Evolutionary conservation across 1,140 invertebrate genomes (phyloP).

Genomic region (Drosophila kohkoa): DNA sequence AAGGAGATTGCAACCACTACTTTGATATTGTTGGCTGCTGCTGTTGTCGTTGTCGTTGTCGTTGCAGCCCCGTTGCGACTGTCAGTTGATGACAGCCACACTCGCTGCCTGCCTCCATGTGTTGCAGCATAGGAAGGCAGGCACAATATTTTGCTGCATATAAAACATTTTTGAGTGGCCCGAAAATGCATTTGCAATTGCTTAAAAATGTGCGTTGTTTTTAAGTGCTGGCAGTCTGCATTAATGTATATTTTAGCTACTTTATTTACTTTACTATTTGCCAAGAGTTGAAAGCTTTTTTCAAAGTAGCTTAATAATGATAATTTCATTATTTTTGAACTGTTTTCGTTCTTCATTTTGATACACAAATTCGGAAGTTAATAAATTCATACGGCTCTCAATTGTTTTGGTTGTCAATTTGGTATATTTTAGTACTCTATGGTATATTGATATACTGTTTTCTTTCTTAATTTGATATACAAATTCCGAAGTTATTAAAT

Average conservation of each 20-base stretch:
- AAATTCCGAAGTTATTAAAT: too few species aligned
- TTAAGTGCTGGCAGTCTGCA: background rate
- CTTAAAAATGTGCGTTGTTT: background rate
- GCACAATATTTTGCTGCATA: slow-evolving; percentile 15
- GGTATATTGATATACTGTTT: too few species aligned
- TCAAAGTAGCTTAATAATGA: too few species aligned
- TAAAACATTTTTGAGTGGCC: slow-evolving; percentile 7
- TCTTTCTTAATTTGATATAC: too few species aligned
- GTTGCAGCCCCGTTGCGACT: slow-evolving; percentile 38
- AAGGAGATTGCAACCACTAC: slow-evolving; percentile 14
- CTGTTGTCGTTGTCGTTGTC: background rate
- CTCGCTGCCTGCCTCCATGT: slow-evolving; percentile 26
- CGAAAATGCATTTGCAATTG: background rate
- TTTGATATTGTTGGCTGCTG: slow-evolving; percentile 17
- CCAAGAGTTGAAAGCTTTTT: too few species aligned
- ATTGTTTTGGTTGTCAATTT: too few species aligned
- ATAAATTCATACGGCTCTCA: too few species aligned
- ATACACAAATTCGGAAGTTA: too few species aligned
- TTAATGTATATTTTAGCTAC: background rate
- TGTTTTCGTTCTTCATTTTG: too few species aligned
- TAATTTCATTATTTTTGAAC: too few species aligned
- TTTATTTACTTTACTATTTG: too few species aligned
- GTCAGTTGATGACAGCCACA: slow-evolving; percentile 66
- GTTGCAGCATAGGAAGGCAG: slow-evolving; percentile 14
- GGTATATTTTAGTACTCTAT: too few species aligned